phyloP scores from a whole-genome alignment of 2,113 vertebrate genomes.

The Catharus fuscescens region DNA sequence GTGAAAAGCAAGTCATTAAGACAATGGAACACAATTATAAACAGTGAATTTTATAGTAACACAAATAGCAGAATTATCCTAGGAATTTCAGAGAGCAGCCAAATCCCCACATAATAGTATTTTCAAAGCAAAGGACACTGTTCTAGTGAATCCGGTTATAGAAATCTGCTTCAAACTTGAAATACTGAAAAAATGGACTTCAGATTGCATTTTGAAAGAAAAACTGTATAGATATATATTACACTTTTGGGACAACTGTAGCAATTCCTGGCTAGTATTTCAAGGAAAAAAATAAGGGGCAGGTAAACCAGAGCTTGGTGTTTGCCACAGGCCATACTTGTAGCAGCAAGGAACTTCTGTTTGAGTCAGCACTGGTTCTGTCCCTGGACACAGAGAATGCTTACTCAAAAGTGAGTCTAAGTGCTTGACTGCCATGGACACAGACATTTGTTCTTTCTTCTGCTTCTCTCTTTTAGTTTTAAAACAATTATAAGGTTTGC shows the following conservation, averaged over 20 bases:
- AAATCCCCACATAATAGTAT: not conserved
- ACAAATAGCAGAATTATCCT: not conserved
- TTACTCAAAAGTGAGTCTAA: not conserved
- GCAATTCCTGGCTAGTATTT: not conserved
- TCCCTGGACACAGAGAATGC: not conserved
- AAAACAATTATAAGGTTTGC: not conserved
- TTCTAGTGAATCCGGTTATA: not conserved
- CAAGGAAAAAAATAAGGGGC: not conserved
- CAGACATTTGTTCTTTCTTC: not conserved
- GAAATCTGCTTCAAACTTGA: not conserved
- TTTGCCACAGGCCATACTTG: not conserved
- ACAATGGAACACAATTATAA: conserved; percentile 9
- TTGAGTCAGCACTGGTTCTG: not conserved
- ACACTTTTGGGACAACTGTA: not conserved
- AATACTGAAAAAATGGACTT: not conserved
- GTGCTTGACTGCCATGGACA: not conserved
- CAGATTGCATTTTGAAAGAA: not conserved
- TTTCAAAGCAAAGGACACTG: not conserved
- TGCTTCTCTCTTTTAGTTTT: not conserved
- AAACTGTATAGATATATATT: not conserved
- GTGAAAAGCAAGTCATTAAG: conserved; percentile 33
- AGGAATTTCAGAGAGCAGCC: not conserved
- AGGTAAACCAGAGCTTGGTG: not conserved
- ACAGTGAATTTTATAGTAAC: not conserved
- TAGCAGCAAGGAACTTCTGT: not conserved